Percentiles rank a stretch among this genome's conserved stretches.
Evolutionary conservation across 2,113 vertebrate species (phyloP).

Genomic region (Anhinga rufa): DNA sequence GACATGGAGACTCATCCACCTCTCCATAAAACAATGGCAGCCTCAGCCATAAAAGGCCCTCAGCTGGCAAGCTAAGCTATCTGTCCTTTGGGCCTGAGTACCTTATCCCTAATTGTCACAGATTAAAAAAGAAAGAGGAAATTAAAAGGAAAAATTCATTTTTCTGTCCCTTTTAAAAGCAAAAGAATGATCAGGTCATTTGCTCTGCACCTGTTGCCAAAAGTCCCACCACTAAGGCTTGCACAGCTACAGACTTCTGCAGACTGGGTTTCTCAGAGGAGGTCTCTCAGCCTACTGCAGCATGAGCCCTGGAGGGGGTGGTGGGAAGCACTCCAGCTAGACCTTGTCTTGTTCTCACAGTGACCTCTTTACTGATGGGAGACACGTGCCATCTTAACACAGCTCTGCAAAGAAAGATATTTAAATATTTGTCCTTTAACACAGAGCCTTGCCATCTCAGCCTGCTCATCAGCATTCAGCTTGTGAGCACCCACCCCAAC

Average conservation of each 20-base stretch:
- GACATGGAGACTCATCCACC: neutral
- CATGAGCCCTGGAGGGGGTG: fast-evolving
- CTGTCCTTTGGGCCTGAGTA: neutral
- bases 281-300: neutral
- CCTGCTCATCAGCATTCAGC: neutral
- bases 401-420: neutral
- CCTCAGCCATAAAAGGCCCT: neutral
- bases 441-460: neutral
- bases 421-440: neutral
- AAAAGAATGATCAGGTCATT: neutral
- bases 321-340: fast-evolving
- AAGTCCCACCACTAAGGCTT: neutral
- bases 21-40: neutral
- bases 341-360: neutral
- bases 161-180: neutral
- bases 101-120: neutral
- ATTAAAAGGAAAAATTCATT: neutral
- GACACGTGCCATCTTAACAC: neutral
- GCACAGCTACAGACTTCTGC: neutral
- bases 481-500: neutral
- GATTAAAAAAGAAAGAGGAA: neutral
- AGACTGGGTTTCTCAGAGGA: neutral
- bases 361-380: neutral
- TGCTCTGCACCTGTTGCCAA: neutral
- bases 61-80: neutral